Base-by-base conservation (phyloP, 2,888 invertebrate genomes). In the Stenodema calcarata region DNA sequence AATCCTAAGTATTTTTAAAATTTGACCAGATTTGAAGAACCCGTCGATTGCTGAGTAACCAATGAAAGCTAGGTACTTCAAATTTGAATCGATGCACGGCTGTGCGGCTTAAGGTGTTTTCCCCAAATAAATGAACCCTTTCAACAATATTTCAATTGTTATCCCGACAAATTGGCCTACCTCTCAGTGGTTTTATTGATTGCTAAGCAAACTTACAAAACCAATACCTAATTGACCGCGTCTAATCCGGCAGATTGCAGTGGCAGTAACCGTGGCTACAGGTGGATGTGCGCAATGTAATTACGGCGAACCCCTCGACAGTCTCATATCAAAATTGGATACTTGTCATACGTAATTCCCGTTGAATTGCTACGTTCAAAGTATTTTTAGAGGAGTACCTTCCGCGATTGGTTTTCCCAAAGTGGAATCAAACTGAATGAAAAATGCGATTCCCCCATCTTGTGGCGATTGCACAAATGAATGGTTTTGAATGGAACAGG, bases 221-320 rank as follows among this genome's bases (percentile, higher is more conserved):
- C 82, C 82, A 82, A 69, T 82, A 62, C 69, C 69, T 82, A 82
- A 82, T 82, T 82, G 82, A 41, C 69, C 16, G 44, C 23, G 18
- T 23, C 41, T 82, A 82, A 82, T 82, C 82, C 82, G 62, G 18
- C 28, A 69, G 82, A 69, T 82, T 82, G 82, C 41, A 82, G 18
- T n/a, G 80, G 18, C 82, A 62, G 69, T 12, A 41, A 30, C 50
- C 50, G 62, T 23, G 62, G 7, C 62, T 18, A 23, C 11, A 4
- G 78, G 78, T 69, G 41, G 41, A 69, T 82, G 23, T 62, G 62
- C 81, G 7, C 62, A 82, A 82, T 69, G 30, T 14, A 69, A 69
- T 82, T 82, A 82, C 30, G 47, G 12, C 42, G 9, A 14, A 30
- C 69, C 69, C 62, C 62, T 41, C 69, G 27, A n/a, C 42, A 28